A percentile compares a stretch with the other conserved stretches of the same genome.
Conservation (phyloP, 2,113 vertebrate genomes). For the Carassius gibelio region DNA sequence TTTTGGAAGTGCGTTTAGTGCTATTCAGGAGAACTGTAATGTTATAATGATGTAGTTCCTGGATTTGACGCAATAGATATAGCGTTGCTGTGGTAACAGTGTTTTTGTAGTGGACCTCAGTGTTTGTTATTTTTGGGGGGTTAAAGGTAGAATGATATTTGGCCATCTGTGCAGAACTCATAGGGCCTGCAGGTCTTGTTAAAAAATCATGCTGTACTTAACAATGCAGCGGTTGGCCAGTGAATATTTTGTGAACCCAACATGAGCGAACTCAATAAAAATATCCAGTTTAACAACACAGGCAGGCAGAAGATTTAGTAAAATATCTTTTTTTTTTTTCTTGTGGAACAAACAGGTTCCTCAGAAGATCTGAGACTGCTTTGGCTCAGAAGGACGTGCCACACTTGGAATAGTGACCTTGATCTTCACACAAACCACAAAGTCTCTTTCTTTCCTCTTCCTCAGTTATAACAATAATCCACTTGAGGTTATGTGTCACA, state of each 20-base stretch:
- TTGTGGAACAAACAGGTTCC: slow-evolving; percentile 14
- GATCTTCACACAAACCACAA: slow-evolving; percentile 13
- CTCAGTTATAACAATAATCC: not conserved
- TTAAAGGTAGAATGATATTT: slow-evolving; percentile 30
- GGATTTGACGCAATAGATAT: slow-evolving; percentile 6
- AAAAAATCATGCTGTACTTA: slow-evolving; percentile 29
- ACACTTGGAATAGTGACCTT: slow-evolving; percentile 13
- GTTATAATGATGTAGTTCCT: slow-evolving; percentile 52
- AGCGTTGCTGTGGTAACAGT: slow-evolving; percentile 63
- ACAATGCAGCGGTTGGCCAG: slow-evolving; percentile 19
- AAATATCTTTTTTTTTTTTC: not conserved
- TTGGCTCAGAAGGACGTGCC: slow-evolving; percentile 17
- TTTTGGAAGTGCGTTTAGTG: slow-evolving; percentile 59
- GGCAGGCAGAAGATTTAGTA: slow-evolving; percentile 8
- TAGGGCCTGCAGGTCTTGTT: slow-evolving; percentile 30
- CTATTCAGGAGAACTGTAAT: slow-evolving; percentile 52
- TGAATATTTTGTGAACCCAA: slow-evolving; percentile 10
- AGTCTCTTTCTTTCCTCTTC: not conserved
- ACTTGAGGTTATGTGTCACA: slow-evolving; percentile 1
- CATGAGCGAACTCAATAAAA: slow-evolving; percentile 14
- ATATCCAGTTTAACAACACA: not conserved
- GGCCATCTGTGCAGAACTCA: not conserved
- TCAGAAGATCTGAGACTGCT: slow-evolving; percentile 16
- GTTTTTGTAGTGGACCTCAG: slow-evolving; percentile 14
- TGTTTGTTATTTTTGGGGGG: slow-evolving; percentile 30